These are phyloP conservation scores for Ptilodon capucinus DNA, from an alignment of 2,888 invertebrate genomes.

Conservation along the genomic window DNA sequence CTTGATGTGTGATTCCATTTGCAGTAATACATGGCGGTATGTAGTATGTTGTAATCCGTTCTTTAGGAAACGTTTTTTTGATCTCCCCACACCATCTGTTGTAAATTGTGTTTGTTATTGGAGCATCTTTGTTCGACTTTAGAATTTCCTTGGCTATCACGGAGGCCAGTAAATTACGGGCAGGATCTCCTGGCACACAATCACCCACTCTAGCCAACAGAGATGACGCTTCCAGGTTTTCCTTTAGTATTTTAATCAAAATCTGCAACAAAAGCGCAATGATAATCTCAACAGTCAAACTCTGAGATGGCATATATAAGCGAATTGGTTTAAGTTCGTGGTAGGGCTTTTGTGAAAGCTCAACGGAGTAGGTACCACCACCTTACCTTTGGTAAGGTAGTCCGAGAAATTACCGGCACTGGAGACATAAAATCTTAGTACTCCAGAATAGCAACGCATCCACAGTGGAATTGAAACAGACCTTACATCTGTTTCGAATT, in stretches of 20 bases:
- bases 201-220: background rate
- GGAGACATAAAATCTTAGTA: too few relatives aligned
- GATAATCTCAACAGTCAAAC: too few relatives aligned
- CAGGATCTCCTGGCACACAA: background rate
- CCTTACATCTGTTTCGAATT: too few relatives aligned
- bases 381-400: too few relatives aligned
- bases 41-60: constrained; percentile 4
- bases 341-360: too few relatives aligned
- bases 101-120: background rate
- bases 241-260: background rate
- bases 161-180: constrained; percentile 1
- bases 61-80: constrained; percentile 2
- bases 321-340: too few relatives aligned
- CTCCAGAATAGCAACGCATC: too few relatives aligned
- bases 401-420: too few relatives aligned
- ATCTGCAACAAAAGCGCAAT: background rate
- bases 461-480: too few relatives aligned
- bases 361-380: too few relatives aligned
- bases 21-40: constrained; percentile 5
- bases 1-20: background rate
- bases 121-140: background rate
- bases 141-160: constrained; percentile 3
- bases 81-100: background rate
- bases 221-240: background rate
- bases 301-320: too few relatives aligned